A percentile compares a stretch with the other conserved stretches of the same genome.
These are phyloP conservation scores for Andrena flavipes DNA, from an alignment of 2,888 invertebrate species.

Conservation along the genomic window DNA sequence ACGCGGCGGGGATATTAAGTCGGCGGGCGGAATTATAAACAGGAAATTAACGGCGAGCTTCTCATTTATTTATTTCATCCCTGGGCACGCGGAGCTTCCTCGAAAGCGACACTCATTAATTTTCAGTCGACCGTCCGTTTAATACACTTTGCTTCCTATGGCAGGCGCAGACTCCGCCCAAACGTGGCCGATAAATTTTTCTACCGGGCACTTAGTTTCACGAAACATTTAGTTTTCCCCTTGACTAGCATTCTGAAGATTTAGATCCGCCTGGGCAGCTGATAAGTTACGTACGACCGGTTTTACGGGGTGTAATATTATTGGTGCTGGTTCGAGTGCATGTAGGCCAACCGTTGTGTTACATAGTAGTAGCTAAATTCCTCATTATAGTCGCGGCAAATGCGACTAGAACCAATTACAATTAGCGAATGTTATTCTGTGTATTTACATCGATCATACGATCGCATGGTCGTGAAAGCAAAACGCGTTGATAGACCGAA, in stretches of 20 bases:
- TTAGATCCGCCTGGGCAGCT: not conserved
- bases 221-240: slow-evolving; percentile 23
- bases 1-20: not conserved
- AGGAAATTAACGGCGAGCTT: slow-evolving; percentile 43
- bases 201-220: slow-evolving; percentile 38
- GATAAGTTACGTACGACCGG: not conserved
- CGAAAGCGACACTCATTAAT: slow-evolving; percentile 32
- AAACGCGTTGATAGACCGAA: too few relatives aligned
- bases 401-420: too few relatives aligned
- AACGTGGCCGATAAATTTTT: slow-evolving; percentile 13
- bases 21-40: slow-evolving; percentile 12
- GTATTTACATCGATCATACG: too few relatives aligned
- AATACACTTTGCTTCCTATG: slow-evolving; percentile 18
- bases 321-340: too few relatives aligned
- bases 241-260: not conserved
- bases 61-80: slow-evolving; percentile 20
- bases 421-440: too few relatives aligned
- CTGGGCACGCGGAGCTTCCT: not conserved
- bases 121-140: slow-evolving; percentile 38
- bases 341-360: too few relatives aligned
- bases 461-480: too few relatives aligned
- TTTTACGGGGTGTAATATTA: not conserved
- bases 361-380: too few relatives aligned
- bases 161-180: not conserved
- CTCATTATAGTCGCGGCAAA: too few relatives aligned